Base-by-base conservation (phyloP, 2,888 invertebrate species). In the Tinea semifulvella region DNA sequence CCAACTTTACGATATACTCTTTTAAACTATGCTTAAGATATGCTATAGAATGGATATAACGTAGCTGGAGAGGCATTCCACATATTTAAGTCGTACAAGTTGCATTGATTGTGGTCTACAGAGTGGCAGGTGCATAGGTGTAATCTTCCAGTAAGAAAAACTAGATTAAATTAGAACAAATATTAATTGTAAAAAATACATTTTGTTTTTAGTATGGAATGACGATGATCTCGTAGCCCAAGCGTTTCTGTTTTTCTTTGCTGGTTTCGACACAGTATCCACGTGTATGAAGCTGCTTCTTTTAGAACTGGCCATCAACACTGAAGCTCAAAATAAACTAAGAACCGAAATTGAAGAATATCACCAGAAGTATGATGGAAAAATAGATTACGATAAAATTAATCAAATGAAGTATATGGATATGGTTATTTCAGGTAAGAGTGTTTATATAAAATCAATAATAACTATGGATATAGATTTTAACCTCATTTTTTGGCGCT, bases 321-420 rank as follows among this genome's bases (percentile, higher is more conserved):
- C 82, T 11, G 85, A 87, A 0, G 58, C 85, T 0, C 88, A 88
- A 57, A 67, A 77, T 2, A 75, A 59, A 43, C 61, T 88, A 1
- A 68, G 68, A 1, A 53, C 74, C 31, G 87, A 88, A 65, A 82
- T 88, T 22, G 70, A 63, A 13, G 74, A 82, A 14, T 67, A 74
- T 2, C 60, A 75, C 3, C 53, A 51, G 1, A 68, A 70, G n/a
- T 66, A 69, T 3, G 70, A 64, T 0, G 74, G 69, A 2, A 43
- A 43, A 17, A 59, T 85, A 0, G 73, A 68, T 38, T 86, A 84
- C 49, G 83, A 81, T 20, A 65, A 68, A 1, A 60, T 87, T 1
- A 68, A 79, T 46, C 69, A 67, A 20, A 77, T 87, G 84, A 71
- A 72, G 16, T 87, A 87, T 47, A 57, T 87, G 68, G 86, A 87